Base-by-base conservation (phyloP, 2,797 vertebrate species). In the Sparidentex hasta region DNA sequence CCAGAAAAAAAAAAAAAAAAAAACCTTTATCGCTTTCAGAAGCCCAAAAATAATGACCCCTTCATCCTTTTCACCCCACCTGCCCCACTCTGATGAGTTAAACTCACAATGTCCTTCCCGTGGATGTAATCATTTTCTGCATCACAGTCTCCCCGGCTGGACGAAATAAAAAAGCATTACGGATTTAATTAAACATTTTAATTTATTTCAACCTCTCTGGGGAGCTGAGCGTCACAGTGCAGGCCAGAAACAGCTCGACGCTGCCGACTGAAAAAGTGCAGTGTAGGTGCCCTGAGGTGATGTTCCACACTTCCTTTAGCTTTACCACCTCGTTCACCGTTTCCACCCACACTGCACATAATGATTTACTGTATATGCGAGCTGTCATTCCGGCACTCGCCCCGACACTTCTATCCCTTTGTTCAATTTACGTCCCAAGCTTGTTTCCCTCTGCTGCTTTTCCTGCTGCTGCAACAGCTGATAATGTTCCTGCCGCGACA, bases 391-490 rank as follows among this genome's bases (percentile, higher is more conserved):
- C 27, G 38, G 51, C 47, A 29, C 16, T 50, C 11, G 18, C 33
- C 16, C 17, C 17, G 33, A 65, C 63, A 38, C 59, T 12, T 58
- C 14, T 20, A 27, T 14, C 50, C 11, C 14, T 55, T 33, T 9
- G 0, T 27, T 27, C 23, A 18, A 68, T 73, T n/a, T 55, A 59
- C 51, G 2, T 13, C 27, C 33, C 23, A 17, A 64, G 20, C 0
- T 52, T 48, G n/a, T 68, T 68, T 51, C 21, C 17, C 57, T 56
- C 56, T 57, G 12, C 1, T 18, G 55, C 8, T 64, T 51, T 16
- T 41, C 41, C 67, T 61, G 48, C 78, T 20, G 51, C 71, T 76
- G 74, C 81, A 71, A 66, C 71, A 80, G 80, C 81, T 82, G 75
- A 79, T 81, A 67, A 75, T 20, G 43, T 57, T 50, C 82, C 78